phyloP scores from a whole-genome alignment of 2,888 invertebrate species.

The Trichogramma evanescens region DNA sequence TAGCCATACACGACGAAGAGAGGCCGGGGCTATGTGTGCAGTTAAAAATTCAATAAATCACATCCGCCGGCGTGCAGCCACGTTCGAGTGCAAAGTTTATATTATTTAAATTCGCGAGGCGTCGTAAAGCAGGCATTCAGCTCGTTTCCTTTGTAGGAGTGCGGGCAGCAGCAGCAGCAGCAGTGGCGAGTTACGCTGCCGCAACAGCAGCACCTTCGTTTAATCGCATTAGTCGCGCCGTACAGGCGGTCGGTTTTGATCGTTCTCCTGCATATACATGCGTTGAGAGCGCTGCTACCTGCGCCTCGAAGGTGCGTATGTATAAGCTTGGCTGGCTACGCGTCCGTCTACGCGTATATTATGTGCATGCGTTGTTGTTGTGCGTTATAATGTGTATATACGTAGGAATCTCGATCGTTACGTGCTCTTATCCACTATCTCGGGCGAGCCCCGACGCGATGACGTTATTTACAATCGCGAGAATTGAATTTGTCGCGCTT shows the following conservation, averaged over 20 bases:
- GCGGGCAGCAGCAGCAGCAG: too few relatives aligned
- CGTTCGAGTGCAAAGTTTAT: constrained; percentile 11
- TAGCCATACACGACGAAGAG: too few relatives aligned
- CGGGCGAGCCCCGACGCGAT: constrained; percentile 1
- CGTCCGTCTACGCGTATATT: not conserved
- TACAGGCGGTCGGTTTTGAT: constrained; percentile 27
- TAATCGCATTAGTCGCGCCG: constrained; percentile 40
- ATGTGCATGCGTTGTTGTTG: not conserved
- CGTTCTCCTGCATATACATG: not conserved
- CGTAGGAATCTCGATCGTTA: not conserved
- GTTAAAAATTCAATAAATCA: too few relatives aligned
- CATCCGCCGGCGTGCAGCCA: not conserved
- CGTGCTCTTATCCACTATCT: not conserved
- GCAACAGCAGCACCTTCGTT: not conserved
- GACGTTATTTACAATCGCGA: constrained; percentile 1
- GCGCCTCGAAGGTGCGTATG: constrained; percentile 7
- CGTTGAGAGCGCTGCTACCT: not conserved
- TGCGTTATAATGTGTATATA: not conserved
- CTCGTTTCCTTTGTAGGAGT: too few relatives aligned
- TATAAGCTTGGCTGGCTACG: not conserved
- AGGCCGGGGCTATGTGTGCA: too few relatives aligned
- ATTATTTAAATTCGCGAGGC: not conserved
- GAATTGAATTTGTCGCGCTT: not conserved
- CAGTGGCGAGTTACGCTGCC: too few relatives aligned
- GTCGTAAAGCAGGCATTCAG: too few relatives aligned